Evolutionary conservation across 2,797 vertebrate species (phyloP).

Genomic region (Rhyacichthys aspro): DNA sequence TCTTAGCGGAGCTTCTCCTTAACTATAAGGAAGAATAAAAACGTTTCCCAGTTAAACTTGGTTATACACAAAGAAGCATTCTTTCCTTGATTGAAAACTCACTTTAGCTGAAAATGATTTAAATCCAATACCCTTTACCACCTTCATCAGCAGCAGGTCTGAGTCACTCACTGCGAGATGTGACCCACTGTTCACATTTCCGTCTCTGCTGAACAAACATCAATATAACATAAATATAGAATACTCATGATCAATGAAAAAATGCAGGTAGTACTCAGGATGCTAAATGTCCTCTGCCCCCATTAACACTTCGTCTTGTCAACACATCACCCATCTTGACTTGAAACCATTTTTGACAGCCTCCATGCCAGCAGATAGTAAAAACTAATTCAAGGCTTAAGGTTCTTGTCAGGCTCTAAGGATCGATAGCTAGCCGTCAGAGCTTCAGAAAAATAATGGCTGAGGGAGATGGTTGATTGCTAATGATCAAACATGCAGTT

Average conservation of each 20-base stretch:
- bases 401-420: slow-evolving; percentile 42
- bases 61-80: neutral
- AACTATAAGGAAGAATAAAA: too few species aligned
- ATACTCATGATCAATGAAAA: slow-evolving; percentile 33
- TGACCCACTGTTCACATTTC: slow-evolving; percentile 37
- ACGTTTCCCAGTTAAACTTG: too few species aligned
- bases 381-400: slow-evolving; percentile 48
- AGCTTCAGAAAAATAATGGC: slow-evolving; percentile 34
- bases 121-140: slow-evolving; percentile 6
- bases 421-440: slow-evolving; percentile 44
- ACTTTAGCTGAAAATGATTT: neutral
- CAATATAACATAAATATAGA: slow-evolving; percentile 14
- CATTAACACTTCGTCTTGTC: slow-evolving; percentile 34
- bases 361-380: slow-evolving; percentile 38
- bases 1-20: neutral
- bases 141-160: slow-evolving; percentile 23
- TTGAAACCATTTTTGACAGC: slow-evolving; percentile 34
- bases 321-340: slow-evolving; percentile 27
- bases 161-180: slow-evolving; percentile 60
- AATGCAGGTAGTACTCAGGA: slow-evolving; percentile 3
- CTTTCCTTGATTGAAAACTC: slow-evolving; percentile 3
- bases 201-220: slow-evolving; percentile 42
- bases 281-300: slow-evolving; percentile 13
- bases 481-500: slow-evolving; percentile 53
- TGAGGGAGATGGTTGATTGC: slow-evolving; percentile 26